A percentile compares a stretch with the other conserved stretches of the same genome.
phyloP scores from a whole-genome alignment of 2,797 vertebrate species.

The Heterohyrax brucei region DNA sequence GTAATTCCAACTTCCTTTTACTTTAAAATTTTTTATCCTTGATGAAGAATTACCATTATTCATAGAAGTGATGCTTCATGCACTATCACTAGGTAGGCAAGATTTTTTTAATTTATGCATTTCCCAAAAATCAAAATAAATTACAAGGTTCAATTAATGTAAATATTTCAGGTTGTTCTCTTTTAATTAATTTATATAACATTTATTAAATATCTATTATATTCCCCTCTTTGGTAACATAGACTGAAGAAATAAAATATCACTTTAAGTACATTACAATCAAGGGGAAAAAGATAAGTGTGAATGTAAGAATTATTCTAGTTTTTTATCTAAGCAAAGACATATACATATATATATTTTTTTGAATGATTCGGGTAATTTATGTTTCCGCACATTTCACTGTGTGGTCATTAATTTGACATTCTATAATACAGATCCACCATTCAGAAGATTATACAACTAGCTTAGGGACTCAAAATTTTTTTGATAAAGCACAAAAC shows the following conservation, averaged over 20 bases:
- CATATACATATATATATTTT: not conserved
- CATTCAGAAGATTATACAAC: not conserved
- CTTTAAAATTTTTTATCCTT: not conserved
- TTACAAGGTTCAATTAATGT: not conserved
- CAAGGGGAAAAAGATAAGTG: not conserved
- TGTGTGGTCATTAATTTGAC: not conserved
- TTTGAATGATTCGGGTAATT: not conserved
- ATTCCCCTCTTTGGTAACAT: not conserved
- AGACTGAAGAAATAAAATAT: not conserved
- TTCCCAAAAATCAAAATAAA: not conserved
- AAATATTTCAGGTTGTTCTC: not conserved
- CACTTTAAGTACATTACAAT: not conserved
- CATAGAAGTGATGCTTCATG: not conserved
- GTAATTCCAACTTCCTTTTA: not conserved
- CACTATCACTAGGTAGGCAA: not conserved
- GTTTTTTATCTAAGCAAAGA: not conserved
- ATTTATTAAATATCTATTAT: not conserved
- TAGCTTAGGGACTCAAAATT: not conserved
- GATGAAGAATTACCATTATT: not conserved
- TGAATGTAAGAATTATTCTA: not conserved
- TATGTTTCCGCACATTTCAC: not conserved
- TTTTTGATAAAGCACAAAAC: not conserved
- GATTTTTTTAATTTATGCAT: not conserved
- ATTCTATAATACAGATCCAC: not conserved
- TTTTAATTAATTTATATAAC: slow-evolving; percentile 14